Evolutionary conservation across 92 coral and sea anemone genomes (phyloP).

Genomic region (Muricea muricata): DNA sequence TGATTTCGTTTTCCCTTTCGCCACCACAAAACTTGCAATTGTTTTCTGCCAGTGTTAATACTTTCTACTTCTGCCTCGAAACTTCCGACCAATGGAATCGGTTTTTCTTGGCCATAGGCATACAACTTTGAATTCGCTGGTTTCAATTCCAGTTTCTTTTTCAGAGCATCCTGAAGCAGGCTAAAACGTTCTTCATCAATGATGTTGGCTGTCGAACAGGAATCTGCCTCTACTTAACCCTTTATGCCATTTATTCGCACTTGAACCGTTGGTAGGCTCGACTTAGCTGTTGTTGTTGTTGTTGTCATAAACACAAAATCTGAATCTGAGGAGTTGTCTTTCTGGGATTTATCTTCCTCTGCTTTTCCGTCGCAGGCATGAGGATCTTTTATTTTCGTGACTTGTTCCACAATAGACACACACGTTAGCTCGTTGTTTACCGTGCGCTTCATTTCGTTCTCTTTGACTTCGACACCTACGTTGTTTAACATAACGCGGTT

Average conservation of each 20-base stretch:
- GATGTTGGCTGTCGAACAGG: slow-evolving; percentile 49
- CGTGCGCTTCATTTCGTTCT: too few species aligned
- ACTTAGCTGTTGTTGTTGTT: neutral
- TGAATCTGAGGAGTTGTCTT: slow-evolving; percentile 17
- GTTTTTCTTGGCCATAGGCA: slow-evolving; percentile 41
- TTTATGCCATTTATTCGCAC: slow-evolving; percentile 45
- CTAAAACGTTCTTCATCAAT: slow-evolving; percentile 35
- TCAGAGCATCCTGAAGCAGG: neutral
- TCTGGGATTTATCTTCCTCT: neutral
- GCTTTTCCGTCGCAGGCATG: neutral
- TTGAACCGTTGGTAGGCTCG: slow-evolving; percentile 37
- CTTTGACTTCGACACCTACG: too few species aligned
- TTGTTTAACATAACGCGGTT: neutral
- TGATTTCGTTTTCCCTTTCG: slow-evolving; percentile 46
- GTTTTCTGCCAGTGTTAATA: slow-evolving; percentile 25
- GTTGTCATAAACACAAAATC: neutral
- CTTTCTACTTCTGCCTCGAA: slow-evolving; percentile 54
- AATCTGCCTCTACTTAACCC: slow-evolving; percentile 53
- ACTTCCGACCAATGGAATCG: slow-evolving; percentile 40
- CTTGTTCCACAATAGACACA: too few species aligned
- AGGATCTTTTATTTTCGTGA: too few species aligned
- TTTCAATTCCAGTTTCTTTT: slow-evolving; percentile 10
- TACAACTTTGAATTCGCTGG: slow-evolving; percentile 30
- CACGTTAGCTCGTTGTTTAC: too few species aligned
- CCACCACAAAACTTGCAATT: slow-evolving; percentile 40